Conservation (phyloP, 2,888 invertebrate species). For the Chrysodeixis includens region DNA sequence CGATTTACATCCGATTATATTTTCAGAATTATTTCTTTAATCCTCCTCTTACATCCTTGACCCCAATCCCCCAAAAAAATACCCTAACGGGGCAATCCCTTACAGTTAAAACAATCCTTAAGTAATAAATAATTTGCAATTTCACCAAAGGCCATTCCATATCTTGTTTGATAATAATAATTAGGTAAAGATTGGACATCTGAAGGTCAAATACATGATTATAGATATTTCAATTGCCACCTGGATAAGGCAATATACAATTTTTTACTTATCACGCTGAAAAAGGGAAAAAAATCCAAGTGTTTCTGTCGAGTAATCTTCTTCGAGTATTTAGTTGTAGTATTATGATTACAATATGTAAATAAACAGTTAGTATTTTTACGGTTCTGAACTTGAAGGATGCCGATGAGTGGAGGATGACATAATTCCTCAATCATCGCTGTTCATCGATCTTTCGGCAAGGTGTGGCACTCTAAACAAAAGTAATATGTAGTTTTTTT, state of each 20-base stretch:
- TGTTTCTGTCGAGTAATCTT: not conserved
- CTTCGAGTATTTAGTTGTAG: not conserved
- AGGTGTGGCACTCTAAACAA: too few species aligned
- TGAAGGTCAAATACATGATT: slow-evolving; percentile 25
- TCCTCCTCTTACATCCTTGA: not conserved
- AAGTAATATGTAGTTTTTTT: too few species aligned
- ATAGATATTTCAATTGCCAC: not conserved
- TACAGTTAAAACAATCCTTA: slow-evolving; percentile 21
- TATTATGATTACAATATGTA: too few species aligned
- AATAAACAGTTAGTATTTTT: too few species aligned
- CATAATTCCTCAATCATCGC: too few species aligned
- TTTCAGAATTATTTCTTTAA: too few species aligned
- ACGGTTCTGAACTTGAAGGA: too few species aligned
- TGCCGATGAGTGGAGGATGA: too few species aligned
- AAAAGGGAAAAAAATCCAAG: not conserved
- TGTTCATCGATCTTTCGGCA: too few species aligned
- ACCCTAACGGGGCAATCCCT: not conserved
- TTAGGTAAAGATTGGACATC: slow-evolving; percentile 35
- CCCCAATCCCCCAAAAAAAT: not conserved
- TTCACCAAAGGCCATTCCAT: slow-evolving; percentile 30
- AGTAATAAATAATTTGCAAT: slow-evolving; percentile 12
- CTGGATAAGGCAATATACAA: not conserved
- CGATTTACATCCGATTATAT: too few species aligned
- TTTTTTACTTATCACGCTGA: not conserved
- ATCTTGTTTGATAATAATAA: slow-evolving; percentile 28